phyloP scores from a whole-genome alignment of 2,113 vertebrate genomes.

The Pantherophis guttatus region DNA sequence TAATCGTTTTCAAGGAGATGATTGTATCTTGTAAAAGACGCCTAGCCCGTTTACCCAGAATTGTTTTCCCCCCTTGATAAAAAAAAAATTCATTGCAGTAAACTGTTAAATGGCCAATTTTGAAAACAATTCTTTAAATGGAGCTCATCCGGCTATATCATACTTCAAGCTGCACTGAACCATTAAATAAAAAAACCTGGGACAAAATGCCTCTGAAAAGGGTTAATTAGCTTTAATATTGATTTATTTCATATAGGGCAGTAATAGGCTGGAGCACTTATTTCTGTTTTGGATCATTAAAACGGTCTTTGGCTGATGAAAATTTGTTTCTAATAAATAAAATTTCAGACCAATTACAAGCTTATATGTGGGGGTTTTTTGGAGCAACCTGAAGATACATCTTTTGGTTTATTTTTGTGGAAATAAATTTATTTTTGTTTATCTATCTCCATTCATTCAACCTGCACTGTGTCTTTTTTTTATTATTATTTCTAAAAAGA shows the following conservation, averaged over 20 bases:
- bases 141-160: slow-evolving; percentile 90
- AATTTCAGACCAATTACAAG: slow-evolving; percentile 61
- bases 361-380: background rate
- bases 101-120: slow-evolving; percentile 76
- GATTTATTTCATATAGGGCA: slow-evolving; percentile 90
- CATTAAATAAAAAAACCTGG: slow-evolving; percentile 89
- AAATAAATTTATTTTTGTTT: slow-evolving; percentile 6
- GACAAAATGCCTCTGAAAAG: slow-evolving; percentile 92
- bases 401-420: slow-evolving; percentile 2
- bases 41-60: slow-evolving; percentile 32
- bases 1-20: background rate
- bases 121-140: slow-evolving; percentile 87
- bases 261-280: slow-evolving; percentile 78
- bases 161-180: slow-evolving; percentile 85
- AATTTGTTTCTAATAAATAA: slow-evolving; percentile 71
- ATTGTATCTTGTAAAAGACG: background rate
- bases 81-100: slow-evolving; percentile 65
- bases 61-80: slow-evolving; percentile 48
- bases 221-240: slow-evolving; percentile 99
- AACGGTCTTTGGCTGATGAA: slow-evolving; percentile 61
- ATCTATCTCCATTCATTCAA: slow-evolving; percentile 17
- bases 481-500: slow-evolving; percentile 4
- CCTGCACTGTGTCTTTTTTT: background rate
- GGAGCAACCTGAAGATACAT: slow-evolving; percentile 11
- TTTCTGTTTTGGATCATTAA: slow-evolving; percentile 77